Percentiles rank a stretch among this genome's conserved stretches.
phyloP scores from a whole-genome alignment of 2,888 invertebrate species.

The Pristionchus maxplancki region DNA sequence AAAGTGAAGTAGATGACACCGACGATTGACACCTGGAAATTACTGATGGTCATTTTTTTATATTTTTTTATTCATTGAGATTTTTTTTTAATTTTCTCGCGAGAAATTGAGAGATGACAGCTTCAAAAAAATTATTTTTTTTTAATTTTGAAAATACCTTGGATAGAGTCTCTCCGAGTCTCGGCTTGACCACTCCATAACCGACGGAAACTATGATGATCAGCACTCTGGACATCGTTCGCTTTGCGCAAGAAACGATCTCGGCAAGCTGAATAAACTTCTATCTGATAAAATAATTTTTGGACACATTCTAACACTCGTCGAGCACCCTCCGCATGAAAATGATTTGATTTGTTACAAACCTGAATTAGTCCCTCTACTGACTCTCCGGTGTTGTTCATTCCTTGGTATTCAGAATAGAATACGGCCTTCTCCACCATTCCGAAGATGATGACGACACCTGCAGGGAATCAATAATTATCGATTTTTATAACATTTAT shows the following conservation, averaged over 20 bases:
- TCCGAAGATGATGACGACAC: slow-evolving; percentile 78
- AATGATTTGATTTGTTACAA: too few relatives aligned
- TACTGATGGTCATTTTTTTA: too few relatives aligned
- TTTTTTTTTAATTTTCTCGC: too few relatives aligned
- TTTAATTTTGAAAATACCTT: slow-evolving; percentile 80
- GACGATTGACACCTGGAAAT: slow-evolving; percentile 84
- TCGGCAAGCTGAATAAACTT: slow-evolving; percentile 84
- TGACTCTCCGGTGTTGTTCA: slow-evolving; percentile 84
- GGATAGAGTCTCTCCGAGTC: slow-evolving; percentile 90
- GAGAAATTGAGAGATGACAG: too few relatives aligned
- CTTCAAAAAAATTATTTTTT: too few relatives aligned
- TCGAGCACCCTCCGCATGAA: too few relatives aligned
- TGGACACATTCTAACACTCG: too few relatives aligned
- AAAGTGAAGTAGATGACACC: slow-evolving; percentile 89
- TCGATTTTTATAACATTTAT: too few relatives aligned
- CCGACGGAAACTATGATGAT: slow-evolving; percentile 95
- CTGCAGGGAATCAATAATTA: slow-evolving; percentile 59
- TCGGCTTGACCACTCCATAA: slow-evolving; percentile 95
- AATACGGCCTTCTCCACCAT: slow-evolving; percentile 87
- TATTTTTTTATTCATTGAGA: too few relatives aligned
- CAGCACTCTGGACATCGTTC: slow-evolving; percentile 92
- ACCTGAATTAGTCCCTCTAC: slow-evolving; percentile 79
- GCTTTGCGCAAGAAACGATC: slow-evolving; percentile 91
- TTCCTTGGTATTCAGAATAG: slow-evolving; percentile 89
- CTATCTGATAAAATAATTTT: too few relatives aligned